Percentiles rank a stretch among this genome's conserved stretches.
These are phyloP conservation scores for Chlorops oryzae DNA, from an alignment of 1,140 invertebrate genomes.

Conservation along the genomic window DNA sequence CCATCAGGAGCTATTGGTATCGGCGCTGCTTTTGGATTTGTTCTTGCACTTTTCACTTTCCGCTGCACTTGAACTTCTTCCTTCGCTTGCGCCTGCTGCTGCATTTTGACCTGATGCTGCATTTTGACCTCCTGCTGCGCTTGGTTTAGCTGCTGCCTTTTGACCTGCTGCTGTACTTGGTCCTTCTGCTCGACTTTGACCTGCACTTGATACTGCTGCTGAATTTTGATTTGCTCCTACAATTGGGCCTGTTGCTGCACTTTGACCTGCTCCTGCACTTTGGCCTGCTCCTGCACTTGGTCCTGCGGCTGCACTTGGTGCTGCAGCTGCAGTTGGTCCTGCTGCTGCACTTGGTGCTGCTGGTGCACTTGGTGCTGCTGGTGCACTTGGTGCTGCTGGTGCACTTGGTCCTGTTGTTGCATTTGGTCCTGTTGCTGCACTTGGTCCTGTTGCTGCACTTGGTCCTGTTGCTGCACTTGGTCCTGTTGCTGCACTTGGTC, in stretches of 20 bases:
- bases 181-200: not conserved
- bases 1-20: not conserved
- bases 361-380: conserved; percentile 11
- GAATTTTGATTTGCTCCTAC: not conserved
- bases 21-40: too few species aligned
- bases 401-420: conserved; percentile 9
- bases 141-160: not conserved
- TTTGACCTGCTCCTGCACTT: conserved; percentile 3
- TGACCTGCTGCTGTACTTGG: not conserved
- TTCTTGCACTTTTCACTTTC: too few species aligned
- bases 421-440: conserved; percentile 11
- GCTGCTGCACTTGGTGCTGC: conserved; percentile 5
- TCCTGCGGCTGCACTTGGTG: conserved; percentile 9
- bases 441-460: conserved; percentile 11
- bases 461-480: conserved; percentile 7
- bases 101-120: conserved; percentile 13
- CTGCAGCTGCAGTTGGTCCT: conserved; percentile 8
- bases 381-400: conserved; percentile 10
- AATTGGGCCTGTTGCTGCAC: conserved; percentile 5
- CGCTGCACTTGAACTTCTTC: too few species aligned
- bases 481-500: too few species aligned
- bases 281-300: conserved; percentile 4
- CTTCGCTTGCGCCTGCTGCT: conserved; percentile 2
- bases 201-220: not conserved
- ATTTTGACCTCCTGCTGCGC: conserved; percentile 3